phyloP scores from a whole-genome alignment of 2,113 vertebrate species.

The Scomber scombrus region DNA sequence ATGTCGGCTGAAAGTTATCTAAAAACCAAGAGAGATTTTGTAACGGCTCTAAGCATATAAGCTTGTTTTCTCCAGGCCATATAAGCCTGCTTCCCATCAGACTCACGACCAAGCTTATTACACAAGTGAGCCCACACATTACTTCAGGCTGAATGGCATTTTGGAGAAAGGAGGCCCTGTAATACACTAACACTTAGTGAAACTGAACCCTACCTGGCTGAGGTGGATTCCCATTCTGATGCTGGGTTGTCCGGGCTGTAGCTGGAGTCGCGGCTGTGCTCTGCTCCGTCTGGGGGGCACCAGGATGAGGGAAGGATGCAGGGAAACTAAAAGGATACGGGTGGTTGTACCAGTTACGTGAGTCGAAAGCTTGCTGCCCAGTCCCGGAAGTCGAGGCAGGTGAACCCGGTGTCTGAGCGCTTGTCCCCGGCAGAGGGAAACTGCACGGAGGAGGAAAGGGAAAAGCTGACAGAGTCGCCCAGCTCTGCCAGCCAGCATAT shows the following conservation, averaged over 20 bases:
- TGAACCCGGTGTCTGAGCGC: constrained; percentile 9
- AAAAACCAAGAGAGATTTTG: background rate
- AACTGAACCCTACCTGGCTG: constrained; percentile 66
- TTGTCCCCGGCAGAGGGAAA: constrained; percentile 24
- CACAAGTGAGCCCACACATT: background rate
- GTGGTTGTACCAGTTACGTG: constrained; percentile 60
- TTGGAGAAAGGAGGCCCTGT: background rate
- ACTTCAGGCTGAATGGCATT: background rate
- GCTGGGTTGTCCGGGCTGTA: constrained; percentile 39
- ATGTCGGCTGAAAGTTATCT: background rate
- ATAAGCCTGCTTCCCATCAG: constrained; percentile 42
- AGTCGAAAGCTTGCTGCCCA: constrained; percentile 52
- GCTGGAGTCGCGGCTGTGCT: constrained; percentile 1
- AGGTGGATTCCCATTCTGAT: constrained; percentile 70
- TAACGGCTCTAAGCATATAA: constrained; percentile 41
- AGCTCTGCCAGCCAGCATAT: constrained; percentile 89
- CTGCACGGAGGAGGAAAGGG: constrained; percentile 66
- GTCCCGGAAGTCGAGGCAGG: constrained; percentile 11
- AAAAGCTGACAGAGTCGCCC: constrained; percentile 75
- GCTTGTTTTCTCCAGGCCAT: constrained; percentile 29
- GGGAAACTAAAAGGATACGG: constrained; percentile 39
- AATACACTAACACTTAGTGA: background rate
- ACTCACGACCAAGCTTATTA: constrained; percentile 44
- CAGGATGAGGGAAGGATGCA: constrained; percentile 1
- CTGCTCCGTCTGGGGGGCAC: constrained; percentile 38